A percentile compares a stretch with the other conserved stretches of the same genome.
phyloP scores from a whole-genome alignment of 2,113 vertebrate species.

The Mirounga angustirostris region DNA sequence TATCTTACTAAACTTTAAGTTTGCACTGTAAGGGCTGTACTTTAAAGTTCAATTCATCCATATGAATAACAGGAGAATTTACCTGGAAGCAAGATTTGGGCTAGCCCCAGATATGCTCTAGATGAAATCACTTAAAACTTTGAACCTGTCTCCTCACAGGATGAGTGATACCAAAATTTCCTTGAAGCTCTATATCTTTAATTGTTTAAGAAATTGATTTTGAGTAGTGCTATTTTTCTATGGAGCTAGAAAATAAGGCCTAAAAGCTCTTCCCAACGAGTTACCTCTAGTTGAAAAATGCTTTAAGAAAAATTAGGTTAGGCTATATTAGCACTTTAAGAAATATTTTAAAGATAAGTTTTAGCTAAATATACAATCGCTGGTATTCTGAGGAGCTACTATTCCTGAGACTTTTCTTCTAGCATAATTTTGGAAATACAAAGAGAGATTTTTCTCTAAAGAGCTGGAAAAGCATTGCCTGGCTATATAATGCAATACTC shows the following conservation, averaged over 20 bases:
- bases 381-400: background rate
- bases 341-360: conserved; percentile 18
- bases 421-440: background rate
- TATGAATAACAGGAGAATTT: background rate
- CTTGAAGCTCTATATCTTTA: background rate
- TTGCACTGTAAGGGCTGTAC: background rate
- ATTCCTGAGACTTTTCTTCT: background rate
- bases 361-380: background rate
- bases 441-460: conserved; percentile 17
- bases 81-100: background rate
- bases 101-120: background rate
- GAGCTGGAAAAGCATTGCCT: background rate
- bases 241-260: background rate
- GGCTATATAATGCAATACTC: conserved; percentile 4
- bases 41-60: conserved; percentile 32
- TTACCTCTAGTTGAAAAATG: background rate
- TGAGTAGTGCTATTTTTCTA: background rate
- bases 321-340: background rate
- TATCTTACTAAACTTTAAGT: background rate
- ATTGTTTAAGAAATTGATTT: background rate
- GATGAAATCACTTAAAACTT: conserved; percentile 33
- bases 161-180: conserved; percentile 2
- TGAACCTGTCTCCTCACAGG: background rate
- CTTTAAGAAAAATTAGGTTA: background rate
- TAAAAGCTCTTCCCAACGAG: background rate